These are phyloP conservation scores for Synaphobranchus kaupii DNA, from an alignment of 2,797 vertebrate genomes.

Conservation along the genomic window DNA sequence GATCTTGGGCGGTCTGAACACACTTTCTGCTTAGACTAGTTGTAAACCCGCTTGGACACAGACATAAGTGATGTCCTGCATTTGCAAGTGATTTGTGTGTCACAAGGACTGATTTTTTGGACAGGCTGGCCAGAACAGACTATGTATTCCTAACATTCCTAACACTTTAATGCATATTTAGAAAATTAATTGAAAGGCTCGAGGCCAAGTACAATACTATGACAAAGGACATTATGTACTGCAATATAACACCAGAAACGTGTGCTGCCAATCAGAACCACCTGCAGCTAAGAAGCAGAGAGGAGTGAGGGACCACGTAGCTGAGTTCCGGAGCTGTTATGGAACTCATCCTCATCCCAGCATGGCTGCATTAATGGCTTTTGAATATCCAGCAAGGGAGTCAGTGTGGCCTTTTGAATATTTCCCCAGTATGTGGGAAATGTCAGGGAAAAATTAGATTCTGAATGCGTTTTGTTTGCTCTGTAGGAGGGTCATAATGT, in stretches of 20 bases:
- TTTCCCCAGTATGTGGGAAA: background rate
- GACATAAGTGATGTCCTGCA: background rate
- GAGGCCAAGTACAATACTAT: background rate
- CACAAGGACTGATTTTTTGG: too few species aligned
- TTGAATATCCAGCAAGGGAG: slow-evolving; percentile 9
- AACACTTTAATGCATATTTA: too few species aligned
- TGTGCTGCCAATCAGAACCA: too few species aligned
- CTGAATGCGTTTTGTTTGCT: slow-evolving; percentile 18
- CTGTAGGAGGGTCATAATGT: slow-evolving; percentile 8
- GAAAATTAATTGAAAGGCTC: background rate
- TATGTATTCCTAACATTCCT: too few species aligned
- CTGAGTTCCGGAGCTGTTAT: background rate
- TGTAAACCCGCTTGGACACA: background rate
- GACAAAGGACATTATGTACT: background rate
- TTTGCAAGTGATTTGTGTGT: background rate
- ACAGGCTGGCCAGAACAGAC: too few species aligned
- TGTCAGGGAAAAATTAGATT: slow-evolving; percentile 7
- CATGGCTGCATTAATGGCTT: slow-evolving; percentile 2
- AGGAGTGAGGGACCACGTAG: background rate
- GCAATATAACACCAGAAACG: too few species aligned
- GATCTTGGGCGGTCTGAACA: background rate
- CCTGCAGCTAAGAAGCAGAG: too few species aligned
- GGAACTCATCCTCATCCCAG: background rate
- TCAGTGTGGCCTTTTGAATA: slow-evolving; percentile 7
- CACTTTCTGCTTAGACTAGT: background rate